Conservation (phyloP, 2,888 invertebrate genomes). For the Pseudococcus jackbeardsleyi region DNA sequence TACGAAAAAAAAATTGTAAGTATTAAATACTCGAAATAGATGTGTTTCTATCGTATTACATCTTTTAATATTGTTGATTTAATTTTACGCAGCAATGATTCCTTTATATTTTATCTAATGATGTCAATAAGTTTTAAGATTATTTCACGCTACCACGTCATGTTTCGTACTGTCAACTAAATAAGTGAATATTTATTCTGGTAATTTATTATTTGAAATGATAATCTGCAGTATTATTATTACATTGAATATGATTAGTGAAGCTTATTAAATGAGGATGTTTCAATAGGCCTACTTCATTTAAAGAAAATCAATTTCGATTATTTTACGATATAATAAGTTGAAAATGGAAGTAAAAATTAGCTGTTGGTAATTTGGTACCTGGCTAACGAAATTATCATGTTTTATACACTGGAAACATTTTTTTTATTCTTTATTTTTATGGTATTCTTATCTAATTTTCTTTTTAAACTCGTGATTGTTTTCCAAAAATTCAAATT, state of each 20-base stretch:
- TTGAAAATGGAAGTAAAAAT: too few species aligned
- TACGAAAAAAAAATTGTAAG: neutral
- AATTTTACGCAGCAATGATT: neutral
- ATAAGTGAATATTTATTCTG: neutral
- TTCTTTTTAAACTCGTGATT: neutral
- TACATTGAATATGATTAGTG: neutral
- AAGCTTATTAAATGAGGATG: neutral
- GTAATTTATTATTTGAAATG: neutral
- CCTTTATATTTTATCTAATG: neutral
- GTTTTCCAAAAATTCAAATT: neutral
- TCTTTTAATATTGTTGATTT: constrained; percentile 7
- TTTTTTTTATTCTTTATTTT: neutral
- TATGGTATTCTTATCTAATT: neutral
- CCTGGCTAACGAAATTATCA: neutral
- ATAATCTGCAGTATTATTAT: neutral
- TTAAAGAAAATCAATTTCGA: neutral
- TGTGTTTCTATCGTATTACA: neutral
- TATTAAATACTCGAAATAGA: neutral
- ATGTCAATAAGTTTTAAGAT: constrained; percentile 15
- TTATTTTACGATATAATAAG: neutral
- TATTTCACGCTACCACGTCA: neutral
- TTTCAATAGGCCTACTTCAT: neutral
- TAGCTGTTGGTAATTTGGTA: neutral
- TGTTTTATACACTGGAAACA: neutral
- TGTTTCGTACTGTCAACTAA: neutral